phyloP scores from a whole-genome alignment of 2,113 vertebrate genomes.

The Atractosteus spatula region DNA sequence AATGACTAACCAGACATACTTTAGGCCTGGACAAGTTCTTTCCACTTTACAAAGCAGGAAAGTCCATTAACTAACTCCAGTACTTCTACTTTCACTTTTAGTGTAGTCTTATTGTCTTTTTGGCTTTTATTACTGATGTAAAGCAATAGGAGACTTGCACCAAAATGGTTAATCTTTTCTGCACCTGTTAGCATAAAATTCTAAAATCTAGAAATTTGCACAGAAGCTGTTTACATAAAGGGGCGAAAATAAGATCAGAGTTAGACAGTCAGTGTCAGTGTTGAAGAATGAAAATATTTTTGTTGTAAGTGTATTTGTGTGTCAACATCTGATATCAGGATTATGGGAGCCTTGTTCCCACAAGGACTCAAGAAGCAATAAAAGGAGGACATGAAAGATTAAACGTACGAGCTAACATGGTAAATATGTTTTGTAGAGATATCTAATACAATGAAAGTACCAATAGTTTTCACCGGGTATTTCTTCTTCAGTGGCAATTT shows the following conservation, averaged over 20 bases:
- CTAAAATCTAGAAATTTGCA: slow-evolving; percentile 47
- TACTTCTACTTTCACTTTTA: not conserved
- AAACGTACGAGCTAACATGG: not conserved
- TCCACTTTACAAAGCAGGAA: not conserved
- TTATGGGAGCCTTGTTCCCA: slow-evolving; percentile 66
- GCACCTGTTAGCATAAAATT: slow-evolving; percentile 51
- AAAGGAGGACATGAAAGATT: not conserved
- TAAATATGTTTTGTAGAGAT: slow-evolving; percentile 48
- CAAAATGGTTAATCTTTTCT: slow-evolving; percentile 31
- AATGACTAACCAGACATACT: too few relatives aligned
- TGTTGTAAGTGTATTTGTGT: slow-evolving; percentile 77
- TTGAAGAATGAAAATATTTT: slow-evolving; percentile 90
- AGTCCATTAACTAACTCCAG: not conserved
- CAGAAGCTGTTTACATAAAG: slow-evolving; percentile 79
- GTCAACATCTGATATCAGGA: slow-evolving; percentile 80
- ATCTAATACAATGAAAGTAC: slow-evolving; percentile 59
- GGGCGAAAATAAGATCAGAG: slow-evolving; percentile 68
- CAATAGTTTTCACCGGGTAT: slow-evolving; percentile 54
- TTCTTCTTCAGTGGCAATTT: slow-evolving; percentile 36
- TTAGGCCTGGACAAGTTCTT: too few relatives aligned
- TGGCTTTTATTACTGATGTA: not conserved
- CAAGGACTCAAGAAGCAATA: slow-evolving; percentile 59
- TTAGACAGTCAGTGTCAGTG: slow-evolving; percentile 71
- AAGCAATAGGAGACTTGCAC: slow-evolving; percentile 22
- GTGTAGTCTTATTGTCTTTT: not conserved